Percentiles rank a stretch among this genome's conserved stretches.
Evolutionary conservation across 2,888 invertebrate species (phyloP).

Genomic region (Altica lythri): DNA sequence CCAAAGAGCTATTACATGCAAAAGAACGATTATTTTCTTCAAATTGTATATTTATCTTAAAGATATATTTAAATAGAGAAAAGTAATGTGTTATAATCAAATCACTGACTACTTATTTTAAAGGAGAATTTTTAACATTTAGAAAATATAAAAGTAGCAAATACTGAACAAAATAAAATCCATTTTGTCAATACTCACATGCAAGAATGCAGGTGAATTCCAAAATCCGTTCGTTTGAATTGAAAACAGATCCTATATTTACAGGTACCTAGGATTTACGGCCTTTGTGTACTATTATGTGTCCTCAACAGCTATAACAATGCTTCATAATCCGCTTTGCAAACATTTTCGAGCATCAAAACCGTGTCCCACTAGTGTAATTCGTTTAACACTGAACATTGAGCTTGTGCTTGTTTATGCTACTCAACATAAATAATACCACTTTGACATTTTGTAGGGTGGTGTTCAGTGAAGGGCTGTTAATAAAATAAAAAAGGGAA

Average conservation of each 20-base stretch:
- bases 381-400: slow-evolving; percentile 31
- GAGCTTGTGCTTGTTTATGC: slow-evolving; percentile 42
- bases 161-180: no score
- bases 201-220: slow-evolving; percentile 12
- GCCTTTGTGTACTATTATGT: slow-evolving; percentile 40
- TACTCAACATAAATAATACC: slow-evolving; percentile 46
- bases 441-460: slow-evolving; percentile 48
- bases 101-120: no score
- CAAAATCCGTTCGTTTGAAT: slow-evolving; percentile 2
- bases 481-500: no score
- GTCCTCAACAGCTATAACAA: slow-evolving; percentile 46
- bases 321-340: slow-evolving; percentile 48
- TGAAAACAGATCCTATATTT: slow-evolving; percentile 28
- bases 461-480: no score
- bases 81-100: no score
- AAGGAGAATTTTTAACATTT: no score
- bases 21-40: no score
- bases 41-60: no score
- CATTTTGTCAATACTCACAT: slow-evolving; percentile 3
- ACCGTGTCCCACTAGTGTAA: slow-evolving; percentile 43
- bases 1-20: no score
- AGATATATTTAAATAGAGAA: no score
- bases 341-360: slow-evolving; percentile 36
- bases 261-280: slow-evolving; percentile 34
- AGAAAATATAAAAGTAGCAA: no score